phyloP scores from a whole-genome alignment of 2,797 vertebrate species.

The Acipenser ruthenus region DNA sequence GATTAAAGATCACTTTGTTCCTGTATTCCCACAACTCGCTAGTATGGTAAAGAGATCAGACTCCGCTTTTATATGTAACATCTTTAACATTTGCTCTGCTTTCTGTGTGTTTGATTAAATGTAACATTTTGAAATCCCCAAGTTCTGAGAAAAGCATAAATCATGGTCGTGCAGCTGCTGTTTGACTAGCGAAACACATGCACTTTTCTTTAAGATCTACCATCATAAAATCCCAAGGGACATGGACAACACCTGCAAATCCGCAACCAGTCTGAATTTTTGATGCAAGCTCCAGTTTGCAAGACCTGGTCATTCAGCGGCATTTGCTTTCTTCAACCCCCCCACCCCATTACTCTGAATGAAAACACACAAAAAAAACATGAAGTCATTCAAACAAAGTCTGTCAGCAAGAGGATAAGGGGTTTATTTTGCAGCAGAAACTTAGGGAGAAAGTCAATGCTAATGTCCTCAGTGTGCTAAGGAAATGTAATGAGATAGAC shows the following conservation, averaged over 20 bases:
- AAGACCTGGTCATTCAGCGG: no score
- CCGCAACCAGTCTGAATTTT: slow-evolving; percentile 74
- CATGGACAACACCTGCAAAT: slow-evolving; percentile 81
- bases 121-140: slow-evolving; percentile 95
- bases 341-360: no score
- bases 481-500: no score
- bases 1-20: slow-evolving; percentile 83
- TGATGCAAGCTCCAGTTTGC: slow-evolving; percentile 54
- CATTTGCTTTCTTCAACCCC: no score
- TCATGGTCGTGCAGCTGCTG: slow-evolving; percentile 96
- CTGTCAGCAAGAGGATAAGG: no score
- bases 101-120: slow-evolving; percentile 96
- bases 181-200: slow-evolving; percentile 85
- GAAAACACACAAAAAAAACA: no score
- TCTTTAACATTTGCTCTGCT: slow-evolving; percentile 94
- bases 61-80: slow-evolving; percentile 80
- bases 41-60: slow-evolving; percentile 91
- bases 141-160: slow-evolving; percentile 98
- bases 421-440: no score
- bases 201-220: slow-evolving; percentile 78
- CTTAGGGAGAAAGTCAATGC: no score
- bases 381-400: no score
- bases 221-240: slow-evolving; percentile 79
- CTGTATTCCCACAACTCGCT: slow-evolving; percentile 74
- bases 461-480: no score